Conservation (phyloP, 1,140 invertebrate species). For the Aphidius ervi region DNA sequence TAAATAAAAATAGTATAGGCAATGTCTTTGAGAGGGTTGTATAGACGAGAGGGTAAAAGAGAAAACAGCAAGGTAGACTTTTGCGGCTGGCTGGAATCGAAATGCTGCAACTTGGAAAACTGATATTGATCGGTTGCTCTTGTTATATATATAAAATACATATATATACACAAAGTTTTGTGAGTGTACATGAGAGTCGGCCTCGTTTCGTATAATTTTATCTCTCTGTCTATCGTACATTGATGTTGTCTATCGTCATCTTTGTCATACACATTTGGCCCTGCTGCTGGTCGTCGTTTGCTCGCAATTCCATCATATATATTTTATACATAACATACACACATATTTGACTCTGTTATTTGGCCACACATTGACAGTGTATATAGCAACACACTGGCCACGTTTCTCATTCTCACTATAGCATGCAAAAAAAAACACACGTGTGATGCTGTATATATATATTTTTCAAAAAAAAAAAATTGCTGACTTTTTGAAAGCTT, state of each 20-base stretch:
- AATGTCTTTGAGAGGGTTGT: neutral
- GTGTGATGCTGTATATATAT: no score
- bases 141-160: constrained; percentile 15
- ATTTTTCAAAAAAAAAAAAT: no score
- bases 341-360: no score
- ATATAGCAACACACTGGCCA: no score
- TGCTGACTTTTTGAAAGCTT: no score
- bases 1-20: neutral
- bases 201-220: constrained; percentile 22
- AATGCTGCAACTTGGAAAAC: constrained; percentile 30
- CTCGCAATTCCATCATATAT: no score
- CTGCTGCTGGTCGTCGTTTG: no score
- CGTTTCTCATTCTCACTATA: no score
- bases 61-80: neutral
- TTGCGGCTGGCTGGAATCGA: constrained; percentile 27
- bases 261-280: no score
- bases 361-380: no score
- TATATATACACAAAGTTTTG: neutral
- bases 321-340: no score
- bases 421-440: no score
- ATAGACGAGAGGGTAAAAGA: constrained; percentile 4
- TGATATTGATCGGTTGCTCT: constrained; percentile 26
- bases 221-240: constrained; percentile 6
- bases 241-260: neutral
- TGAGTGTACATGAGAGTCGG: constrained; percentile 15